phyloP scores from a whole-genome alignment of 2,113 vertebrate genomes.

The Beaufortia kweichowensis region DNA sequence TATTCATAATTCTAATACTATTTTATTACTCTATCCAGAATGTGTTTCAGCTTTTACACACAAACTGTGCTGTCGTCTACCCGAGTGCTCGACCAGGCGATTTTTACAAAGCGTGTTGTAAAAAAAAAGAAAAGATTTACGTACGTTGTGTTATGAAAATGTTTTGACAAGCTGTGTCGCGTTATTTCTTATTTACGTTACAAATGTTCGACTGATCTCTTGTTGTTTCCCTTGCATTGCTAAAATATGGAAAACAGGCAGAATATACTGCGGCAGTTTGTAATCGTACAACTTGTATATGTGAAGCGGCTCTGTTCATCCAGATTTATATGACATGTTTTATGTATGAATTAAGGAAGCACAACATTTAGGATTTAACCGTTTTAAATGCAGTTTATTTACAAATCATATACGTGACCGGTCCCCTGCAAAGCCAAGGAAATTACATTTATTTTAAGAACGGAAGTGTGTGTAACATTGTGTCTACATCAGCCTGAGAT shows the following conservation, averaged over 20 bases:
- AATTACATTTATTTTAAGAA: not conserved
- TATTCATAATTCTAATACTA: constrained; percentile 82
- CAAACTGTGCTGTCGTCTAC: constrained; percentile 91
- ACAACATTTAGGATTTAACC: constrained; percentile 72
- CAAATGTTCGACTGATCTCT: constrained; percentile 80
- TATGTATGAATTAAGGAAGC: constrained; percentile 77
- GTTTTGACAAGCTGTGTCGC: constrained; percentile 81
- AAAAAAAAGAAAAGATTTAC: constrained; percentile 74
- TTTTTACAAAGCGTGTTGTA: constrained; percentile 90
- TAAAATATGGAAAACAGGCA: constrained; percentile 71
- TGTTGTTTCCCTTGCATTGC: constrained; percentile 77
- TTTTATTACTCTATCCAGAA: constrained; percentile 95
- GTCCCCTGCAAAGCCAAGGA: constrained; percentile 51
- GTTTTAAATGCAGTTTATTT: constrained; percentile 65
- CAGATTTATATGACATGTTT: constrained; percentile 85
- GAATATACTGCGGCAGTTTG: constrained; percentile 84
- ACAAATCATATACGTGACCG: constrained; percentile 62
- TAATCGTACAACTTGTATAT: constrained; percentile 85
- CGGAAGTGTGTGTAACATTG: too few relatives aligned
- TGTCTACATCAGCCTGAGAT: not conserved
- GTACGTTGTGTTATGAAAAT: constrained; percentile 85
- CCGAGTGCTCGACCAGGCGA: constrained; percentile 86
- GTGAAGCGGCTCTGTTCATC: constrained; percentile 78
- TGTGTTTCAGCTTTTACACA: constrained; percentile 87
- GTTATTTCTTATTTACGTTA: constrained; percentile 70